phyloP scores from a whole-genome alignment of 2,797 vertebrate genomes.

The Syngnathus rostellatus region DNA sequence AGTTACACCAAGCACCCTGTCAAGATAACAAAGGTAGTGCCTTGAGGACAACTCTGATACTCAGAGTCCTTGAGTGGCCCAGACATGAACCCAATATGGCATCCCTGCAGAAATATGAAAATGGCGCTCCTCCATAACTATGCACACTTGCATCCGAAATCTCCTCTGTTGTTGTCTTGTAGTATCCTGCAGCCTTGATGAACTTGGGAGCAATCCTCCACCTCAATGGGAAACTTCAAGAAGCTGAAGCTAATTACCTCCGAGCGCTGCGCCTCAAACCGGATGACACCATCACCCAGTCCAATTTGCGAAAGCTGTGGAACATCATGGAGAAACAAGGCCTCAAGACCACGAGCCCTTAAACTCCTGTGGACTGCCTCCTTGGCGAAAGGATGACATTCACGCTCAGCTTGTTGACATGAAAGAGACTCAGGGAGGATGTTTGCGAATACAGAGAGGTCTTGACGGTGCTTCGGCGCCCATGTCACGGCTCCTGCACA shows the following conservation, averaged over 20 bases:
- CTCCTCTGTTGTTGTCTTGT: conserved; percentile 15
- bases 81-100: no score
- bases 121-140: not conserved
- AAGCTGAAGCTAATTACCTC: conserved; percentile 95
- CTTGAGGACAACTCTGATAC: no score
- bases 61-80: no score
- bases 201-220: conserved; percentile 97
- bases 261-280: conserved; percentile 91
- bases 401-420: not conserved
- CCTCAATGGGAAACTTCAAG: conserved; percentile 89
- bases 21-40: no score
- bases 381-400: not conserved
- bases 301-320: conserved; percentile 96
- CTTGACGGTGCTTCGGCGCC: not conserved
- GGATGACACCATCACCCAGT: conserved; percentile 94
- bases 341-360: conserved; percentile 75
- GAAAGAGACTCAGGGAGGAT: not conserved
- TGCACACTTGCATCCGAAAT: not conserved
- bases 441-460: not conserved
- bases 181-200: conserved; percentile 98
- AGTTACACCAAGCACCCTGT: no score
- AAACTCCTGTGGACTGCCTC: conserved; percentile 22
- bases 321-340: conserved; percentile 99
- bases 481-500: not conserved
- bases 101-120: no score